These are phyloP conservation scores for Tridacna crocea DNA, from an alignment of 2,888 invertebrate genomes.

Conservation along the genomic window DNA sequence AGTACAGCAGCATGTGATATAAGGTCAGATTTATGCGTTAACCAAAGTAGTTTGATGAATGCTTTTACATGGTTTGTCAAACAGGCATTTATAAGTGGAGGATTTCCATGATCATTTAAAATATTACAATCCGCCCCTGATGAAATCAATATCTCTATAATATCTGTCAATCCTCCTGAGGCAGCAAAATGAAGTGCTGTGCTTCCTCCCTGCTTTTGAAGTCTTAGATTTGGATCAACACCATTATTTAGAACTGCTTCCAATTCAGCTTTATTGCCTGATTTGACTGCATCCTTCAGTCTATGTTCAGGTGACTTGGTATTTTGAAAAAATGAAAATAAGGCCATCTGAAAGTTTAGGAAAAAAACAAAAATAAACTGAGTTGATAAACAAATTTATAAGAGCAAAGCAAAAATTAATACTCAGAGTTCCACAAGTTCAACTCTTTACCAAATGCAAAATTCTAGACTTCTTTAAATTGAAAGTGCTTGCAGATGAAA, in stretches of 20 bases:
- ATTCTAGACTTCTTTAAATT: too few species aligned
- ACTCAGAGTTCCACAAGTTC: too few species aligned
- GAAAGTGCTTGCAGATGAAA: too few species aligned
- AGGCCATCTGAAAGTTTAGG: slow-evolving; percentile 11
- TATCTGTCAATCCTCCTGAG: slow-evolving; percentile 37
- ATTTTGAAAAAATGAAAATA: slow-evolving; percentile 28
- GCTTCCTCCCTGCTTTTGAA: slow-evolving; percentile 66
- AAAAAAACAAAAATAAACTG: too few species aligned
- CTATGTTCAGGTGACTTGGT: slow-evolving; percentile 50
- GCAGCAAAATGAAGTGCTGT: slow-evolving; percentile 67
- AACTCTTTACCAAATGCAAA: too few species aligned
- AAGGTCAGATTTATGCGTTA: background rate
- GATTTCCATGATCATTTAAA: slow-evolving; percentile 59
- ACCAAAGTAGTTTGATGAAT: slow-evolving; percentile 48
- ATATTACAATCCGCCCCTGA: slow-evolving; percentile 56
- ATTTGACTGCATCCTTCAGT: slow-evolving; percentile 57
- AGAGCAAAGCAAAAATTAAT: too few species aligned
- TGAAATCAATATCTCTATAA: slow-evolving; percentile 53
- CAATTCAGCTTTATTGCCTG: slow-evolving; percentile 56
- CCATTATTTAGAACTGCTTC: slow-evolving; percentile 57
- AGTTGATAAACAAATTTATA: too few species aligned
- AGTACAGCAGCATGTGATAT: background rate
- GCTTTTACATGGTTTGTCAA: slow-evolving; percentile 46
- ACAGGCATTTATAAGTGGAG: slow-evolving; percentile 57
- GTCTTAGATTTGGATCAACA: slow-evolving; percentile 52